Percentiles rank a stretch among this genome's conserved stretches.
Evolutionary conservation across 1,140 invertebrate genomes (phyloP).

Genomic region (Drosophila fuyamai): DNA sequence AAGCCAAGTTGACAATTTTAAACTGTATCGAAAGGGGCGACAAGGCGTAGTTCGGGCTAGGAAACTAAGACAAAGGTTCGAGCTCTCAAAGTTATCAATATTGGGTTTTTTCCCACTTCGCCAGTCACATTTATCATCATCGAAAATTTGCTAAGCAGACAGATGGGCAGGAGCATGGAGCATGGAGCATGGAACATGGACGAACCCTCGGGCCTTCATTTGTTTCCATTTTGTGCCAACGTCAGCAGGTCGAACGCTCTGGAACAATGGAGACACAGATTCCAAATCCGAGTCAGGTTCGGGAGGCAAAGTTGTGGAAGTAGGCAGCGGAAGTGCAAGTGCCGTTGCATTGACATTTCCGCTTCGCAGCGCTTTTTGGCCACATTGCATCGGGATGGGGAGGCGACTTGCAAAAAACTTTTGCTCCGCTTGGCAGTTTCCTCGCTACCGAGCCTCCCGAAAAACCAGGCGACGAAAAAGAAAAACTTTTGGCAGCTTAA

Average conservation of each 20-base stretch:
- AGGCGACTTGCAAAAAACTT: conserved; percentile 60
- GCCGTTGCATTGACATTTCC: conserved; percentile 81
- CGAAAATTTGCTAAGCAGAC: conserved; percentile 68
- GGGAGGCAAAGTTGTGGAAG: conserved; percentile 69
- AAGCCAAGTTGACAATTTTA: conserved; percentile 78
- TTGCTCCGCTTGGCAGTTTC: conserved; percentile 64
- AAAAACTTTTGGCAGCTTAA: conserved; percentile 26
- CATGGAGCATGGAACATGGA: not conserved
- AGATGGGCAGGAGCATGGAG: conserved; percentile 18
- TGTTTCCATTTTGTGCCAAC: conserved; percentile 82
- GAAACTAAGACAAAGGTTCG: conserved; percentile 20
- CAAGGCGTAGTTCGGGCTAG: not conserved
- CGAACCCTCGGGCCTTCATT: conserved; percentile 58
- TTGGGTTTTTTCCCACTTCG: conserved; percentile 23
- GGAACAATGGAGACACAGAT: conserved; percentile 62
- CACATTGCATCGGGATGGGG: conserved; percentile 31
- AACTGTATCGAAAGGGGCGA: conserved; percentile 58
- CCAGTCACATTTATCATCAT: conserved; percentile 75
- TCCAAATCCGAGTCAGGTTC: conserved; percentile 36
- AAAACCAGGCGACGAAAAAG: not conserved
- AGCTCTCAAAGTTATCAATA: conserved; percentile 24
- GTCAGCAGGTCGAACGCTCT: conserved; percentile 72
- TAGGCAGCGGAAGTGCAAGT: conserved; percentile 78
- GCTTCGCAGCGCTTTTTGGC: conserved; percentile 72
- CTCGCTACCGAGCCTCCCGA: conserved; percentile 17